These are phyloP conservation scores for Drosophila paracracens DNA, from an alignment of 2,888 invertebrate genomes.

Conservation along the genomic window DNA sequence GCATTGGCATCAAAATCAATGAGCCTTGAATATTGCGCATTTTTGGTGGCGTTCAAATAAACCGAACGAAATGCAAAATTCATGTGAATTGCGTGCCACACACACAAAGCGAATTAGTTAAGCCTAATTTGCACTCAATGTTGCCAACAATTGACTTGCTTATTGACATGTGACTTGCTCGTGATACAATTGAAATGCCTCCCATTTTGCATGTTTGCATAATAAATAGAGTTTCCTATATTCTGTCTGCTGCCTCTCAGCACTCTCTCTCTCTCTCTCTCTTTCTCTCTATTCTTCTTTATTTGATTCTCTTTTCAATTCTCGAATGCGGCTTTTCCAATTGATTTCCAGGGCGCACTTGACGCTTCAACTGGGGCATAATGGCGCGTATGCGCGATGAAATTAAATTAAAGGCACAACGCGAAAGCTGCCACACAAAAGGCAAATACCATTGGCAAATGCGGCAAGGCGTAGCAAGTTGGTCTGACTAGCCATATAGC, in stretches of 20 bases:
- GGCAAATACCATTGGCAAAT: conserved; percentile 1
- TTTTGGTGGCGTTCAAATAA: conserved; percentile 24
- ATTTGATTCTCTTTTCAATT: background rate
- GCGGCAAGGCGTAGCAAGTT: conserved; percentile 6
- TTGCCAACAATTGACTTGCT: conserved; percentile 63
- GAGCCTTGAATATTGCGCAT: conserved; percentile 60
- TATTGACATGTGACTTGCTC: conserved; percentile 52
- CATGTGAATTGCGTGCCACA: conserved; percentile 10
- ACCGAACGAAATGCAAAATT: conserved; percentile 29
- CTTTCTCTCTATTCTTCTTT: background rate
- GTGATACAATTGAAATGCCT: conserved; percentile 60
- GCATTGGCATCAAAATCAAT: conserved; percentile 43
- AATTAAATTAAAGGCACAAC: conserved; percentile 50
- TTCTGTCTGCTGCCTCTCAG: background rate
- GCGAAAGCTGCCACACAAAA: conserved; percentile 27
- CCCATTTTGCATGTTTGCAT: conserved; percentile 26
- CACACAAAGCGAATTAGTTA: conserved; percentile 72
- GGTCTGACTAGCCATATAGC: conserved; percentile 20
- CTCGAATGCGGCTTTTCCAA: conserved; percentile 26
- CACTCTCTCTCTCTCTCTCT: background rate
- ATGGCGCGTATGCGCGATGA: conserved; percentile 52
- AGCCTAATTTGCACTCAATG: conserved; percentile 74
- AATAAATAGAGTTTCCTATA: conserved; percentile 11
- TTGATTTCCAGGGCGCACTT: conserved; percentile 42
- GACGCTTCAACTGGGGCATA: conserved; percentile 39